Base-by-base conservation (phyloP, 1,140 invertebrate genomes). In the Neodiprion fabricii region DNA sequence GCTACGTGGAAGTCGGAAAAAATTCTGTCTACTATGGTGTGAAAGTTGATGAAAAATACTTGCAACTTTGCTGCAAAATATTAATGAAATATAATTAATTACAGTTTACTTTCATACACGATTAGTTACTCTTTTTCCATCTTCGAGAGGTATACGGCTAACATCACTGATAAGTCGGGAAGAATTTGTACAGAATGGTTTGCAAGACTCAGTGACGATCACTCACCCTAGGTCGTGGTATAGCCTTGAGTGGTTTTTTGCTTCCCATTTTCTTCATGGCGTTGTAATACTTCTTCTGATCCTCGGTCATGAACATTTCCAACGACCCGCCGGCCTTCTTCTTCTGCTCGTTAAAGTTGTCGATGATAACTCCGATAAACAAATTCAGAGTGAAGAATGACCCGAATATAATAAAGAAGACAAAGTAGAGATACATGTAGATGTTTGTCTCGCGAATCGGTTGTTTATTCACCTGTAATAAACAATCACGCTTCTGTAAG, bases 261-360 rank as follows among this genome's bases (percentile, higher is more conserved):
- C 95, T 97, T 79, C 97, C 96, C 97, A 99, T 99, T 90, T 99
- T 98, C 89, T 99, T 99, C 98, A 99, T 99, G 72, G 98, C 98
- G 89, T 98, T 98, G 91, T 99, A 99, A 89, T 99, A 99, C 90
- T 99, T 99, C 92, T 99, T 99, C 90, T 99, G 98, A 90, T 99
- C 97, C 89, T 99, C 98, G 79, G 98, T 99, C 98, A 99, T 99
- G 91, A 99, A 99, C 96, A 99, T 98, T 89, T 99, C 98, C 69
- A 99, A 91, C 78, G 97, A 99, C 79, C 97, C 98, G 84, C 98
- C 98, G 83, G 96, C 96, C 91, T 99, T 99, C 90, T 99, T 99
- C 92, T 99, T 99, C 89, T 99, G 98, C 89, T 98, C 96, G 89
- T 99, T 99, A 89, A 98, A 99, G 89, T 98, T 98, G 87, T 99